phyloP scores from a whole-genome alignment of 2,113 vertebrate species.

The Actenoides lindsayi region DNA sequence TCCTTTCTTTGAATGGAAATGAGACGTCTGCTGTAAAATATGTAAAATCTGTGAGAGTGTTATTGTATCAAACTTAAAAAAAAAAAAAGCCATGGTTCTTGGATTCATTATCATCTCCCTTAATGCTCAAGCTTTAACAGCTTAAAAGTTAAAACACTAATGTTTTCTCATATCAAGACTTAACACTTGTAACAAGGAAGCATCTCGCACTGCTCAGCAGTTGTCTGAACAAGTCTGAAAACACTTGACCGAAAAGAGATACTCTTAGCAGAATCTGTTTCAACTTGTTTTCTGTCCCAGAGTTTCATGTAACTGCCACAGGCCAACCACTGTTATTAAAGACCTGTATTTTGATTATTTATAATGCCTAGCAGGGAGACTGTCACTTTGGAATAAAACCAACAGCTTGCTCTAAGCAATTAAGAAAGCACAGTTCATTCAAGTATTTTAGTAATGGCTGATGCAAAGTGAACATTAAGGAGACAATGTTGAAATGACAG shows the following conservation, averaged over 20 bases:
- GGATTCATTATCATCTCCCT: background rate
- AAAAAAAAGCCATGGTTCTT: background rate
- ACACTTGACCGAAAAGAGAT: background rate
- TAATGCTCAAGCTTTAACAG: background rate
- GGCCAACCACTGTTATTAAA: background rate
- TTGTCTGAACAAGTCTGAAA: background rate
- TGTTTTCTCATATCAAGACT: background rate
- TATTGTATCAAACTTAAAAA: background rate
- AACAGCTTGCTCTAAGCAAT: background rate
- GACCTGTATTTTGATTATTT: background rate
- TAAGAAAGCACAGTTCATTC: conserved; percentile 1
- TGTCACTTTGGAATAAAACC: conserved; percentile 25
- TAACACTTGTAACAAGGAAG: background rate
- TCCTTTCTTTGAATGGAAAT: background rate
- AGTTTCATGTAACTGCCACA: background rate
- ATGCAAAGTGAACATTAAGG: background rate
- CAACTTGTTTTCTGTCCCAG: background rate
- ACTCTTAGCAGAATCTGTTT: conserved; percentile 18
- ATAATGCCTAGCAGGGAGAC: background rate
- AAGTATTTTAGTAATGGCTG: background rate
- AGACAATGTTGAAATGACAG: conserved; percentile 4
- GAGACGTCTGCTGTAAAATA: background rate
- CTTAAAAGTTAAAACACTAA: background rate
- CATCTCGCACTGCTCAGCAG: background rate
- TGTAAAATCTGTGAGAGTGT: background rate